Base-by-base conservation (phyloP, 1,140 invertebrate genomes). In the Heliconius hewitsoni region DNA sequence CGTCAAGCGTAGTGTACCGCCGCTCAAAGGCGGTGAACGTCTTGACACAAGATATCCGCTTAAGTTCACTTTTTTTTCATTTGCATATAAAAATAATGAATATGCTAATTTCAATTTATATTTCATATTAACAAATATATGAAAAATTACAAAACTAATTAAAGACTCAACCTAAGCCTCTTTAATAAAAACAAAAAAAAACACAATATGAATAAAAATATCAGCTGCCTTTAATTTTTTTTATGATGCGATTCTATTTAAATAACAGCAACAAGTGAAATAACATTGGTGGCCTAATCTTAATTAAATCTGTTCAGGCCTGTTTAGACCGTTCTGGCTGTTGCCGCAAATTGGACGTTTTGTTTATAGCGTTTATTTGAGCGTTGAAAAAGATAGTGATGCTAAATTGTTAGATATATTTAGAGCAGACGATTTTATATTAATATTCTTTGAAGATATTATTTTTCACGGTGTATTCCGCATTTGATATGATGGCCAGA, bases 291-390 rank as follows among this genome's bases (percentile, higher is more conserved):
- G 77, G 46, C 72, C 72, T 82, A 81, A 84, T 84, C 83, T 84
- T 81, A 84, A 83, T 84, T 83, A 81, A 84, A 84, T 84, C 83
- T 83, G 78, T 83, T 83, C 79, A 81, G 57, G 42, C 77, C 57
- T 71, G 71, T 79, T 74, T 39, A 74, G 73, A 60, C 74, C 74
- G 74, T 76, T 50, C 46, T 71, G 78, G 73, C 74, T 66, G 73
- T 71, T 79, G 34, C 73, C 78, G 74, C 78, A 79, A 79, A 79
- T 79, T 79, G 78, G 73, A 46, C 73, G 55, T 57, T 74, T 75
- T 79, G 78, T 79, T 73, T 50, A 79, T 75, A 70, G 73, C 46
- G 57, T 75, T 74, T 73, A 75, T 79, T 79, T 71, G 73, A 23
- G 60, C 27, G 27, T 66, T 66, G 60, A 11, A 23, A 66, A 30